Evolutionary conservation across 1,140 invertebrate genomes (phyloP).

Genomic region (Drosophila pseudoananassae): DNA sequence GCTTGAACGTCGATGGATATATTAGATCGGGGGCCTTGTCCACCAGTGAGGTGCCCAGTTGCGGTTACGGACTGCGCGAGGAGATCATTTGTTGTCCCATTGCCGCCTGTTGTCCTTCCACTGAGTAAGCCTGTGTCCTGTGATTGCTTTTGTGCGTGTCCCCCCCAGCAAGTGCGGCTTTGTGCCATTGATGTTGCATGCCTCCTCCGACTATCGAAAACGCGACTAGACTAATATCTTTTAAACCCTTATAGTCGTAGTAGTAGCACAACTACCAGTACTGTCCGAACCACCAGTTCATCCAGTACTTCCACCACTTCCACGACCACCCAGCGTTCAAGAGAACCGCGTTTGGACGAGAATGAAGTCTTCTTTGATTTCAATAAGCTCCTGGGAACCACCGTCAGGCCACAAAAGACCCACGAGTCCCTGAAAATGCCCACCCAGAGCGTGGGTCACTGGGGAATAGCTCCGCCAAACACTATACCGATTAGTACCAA

Average conservation of each 20-base stretch:
- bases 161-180: slow-evolving; percentile 2
- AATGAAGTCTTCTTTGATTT: slow-evolving; percentile 33
- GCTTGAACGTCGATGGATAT: slow-evolving; percentile 47
- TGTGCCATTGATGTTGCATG: slow-evolving; percentile 45
- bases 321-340: neutral
- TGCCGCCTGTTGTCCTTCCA: slow-evolving; percentile 42
- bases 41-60: slow-evolving; percentile 53
- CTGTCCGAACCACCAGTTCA: neutral
- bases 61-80: slow-evolving; percentile 52
- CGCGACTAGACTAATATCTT: neutral
- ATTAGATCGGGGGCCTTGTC: slow-evolving; percentile 38
- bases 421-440: slow-evolving; percentile 28
- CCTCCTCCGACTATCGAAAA: slow-evolving; percentile 1
- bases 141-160: slow-evolving; percentile 8
- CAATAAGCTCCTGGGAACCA: slow-evolving; percentile 35
- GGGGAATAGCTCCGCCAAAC: slow-evolving; percentile 20
- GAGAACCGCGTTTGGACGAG: slow-evolving; percentile 20
- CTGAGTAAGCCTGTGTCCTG: slow-evolving; percentile 30
- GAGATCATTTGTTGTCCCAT: slow-evolving; percentile 76
- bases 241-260: slow-evolving; percentile 4
- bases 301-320: neutral
- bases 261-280: neutral
- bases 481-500: neutral
- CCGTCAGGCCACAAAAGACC: slow-evolving; percentile 19
- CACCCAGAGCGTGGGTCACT: slow-evolving; percentile 15